Conservation (phyloP, 2,888 invertebrate species). For the Psylliodes chrysocephalus region DNA sequence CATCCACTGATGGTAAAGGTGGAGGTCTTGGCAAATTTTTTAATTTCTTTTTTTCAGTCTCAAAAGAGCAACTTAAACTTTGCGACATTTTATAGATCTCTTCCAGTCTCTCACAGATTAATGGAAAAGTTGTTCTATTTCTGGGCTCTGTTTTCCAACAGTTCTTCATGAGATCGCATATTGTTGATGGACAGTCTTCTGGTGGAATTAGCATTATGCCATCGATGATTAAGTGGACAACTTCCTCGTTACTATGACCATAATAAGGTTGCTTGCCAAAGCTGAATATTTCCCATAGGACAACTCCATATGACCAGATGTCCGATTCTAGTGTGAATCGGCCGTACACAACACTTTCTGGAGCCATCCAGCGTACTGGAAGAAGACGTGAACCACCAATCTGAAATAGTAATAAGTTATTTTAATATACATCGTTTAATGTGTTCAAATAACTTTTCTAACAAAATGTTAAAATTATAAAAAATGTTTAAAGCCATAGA, state of each 20-base stretch:
- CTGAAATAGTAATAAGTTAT: conserved; percentile 56
- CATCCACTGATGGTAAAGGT: conserved; percentile 65
- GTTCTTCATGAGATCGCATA: conserved; percentile 79
- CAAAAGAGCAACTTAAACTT: conserved; percentile 3
- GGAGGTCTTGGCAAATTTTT: conserved; percentile 66
- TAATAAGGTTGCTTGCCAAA: conserved; percentile 94
- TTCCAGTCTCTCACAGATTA: conserved; percentile 74
- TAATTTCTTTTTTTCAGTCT: conserved; percentile 22
- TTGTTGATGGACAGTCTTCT: conserved; percentile 77
- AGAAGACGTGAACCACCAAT: conserved; percentile 83
- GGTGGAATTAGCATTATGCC: conserved; percentile 84
- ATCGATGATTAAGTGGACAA: conserved; percentile 80
- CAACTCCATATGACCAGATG: conserved; percentile 93
- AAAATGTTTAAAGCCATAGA: too few species aligned
- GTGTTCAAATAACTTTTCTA: too few species aligned
- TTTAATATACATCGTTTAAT: too few species aligned
- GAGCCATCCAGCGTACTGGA: conserved; percentile 97
- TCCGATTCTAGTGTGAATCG: conserved; percentile 91
- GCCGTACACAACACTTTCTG: conserved; percentile 90
- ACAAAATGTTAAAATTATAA: too few species aligned
- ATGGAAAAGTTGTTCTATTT: conserved; percentile 78
- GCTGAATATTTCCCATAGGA: conserved; percentile 94
- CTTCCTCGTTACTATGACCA: conserved; percentile 89
- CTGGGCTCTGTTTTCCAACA: conserved; percentile 86
- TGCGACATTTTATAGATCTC: conserved; percentile 48